Evolutionary conservation across 2,888 invertebrate species (phyloP).

Genomic region (Heliconius sara): DNA sequence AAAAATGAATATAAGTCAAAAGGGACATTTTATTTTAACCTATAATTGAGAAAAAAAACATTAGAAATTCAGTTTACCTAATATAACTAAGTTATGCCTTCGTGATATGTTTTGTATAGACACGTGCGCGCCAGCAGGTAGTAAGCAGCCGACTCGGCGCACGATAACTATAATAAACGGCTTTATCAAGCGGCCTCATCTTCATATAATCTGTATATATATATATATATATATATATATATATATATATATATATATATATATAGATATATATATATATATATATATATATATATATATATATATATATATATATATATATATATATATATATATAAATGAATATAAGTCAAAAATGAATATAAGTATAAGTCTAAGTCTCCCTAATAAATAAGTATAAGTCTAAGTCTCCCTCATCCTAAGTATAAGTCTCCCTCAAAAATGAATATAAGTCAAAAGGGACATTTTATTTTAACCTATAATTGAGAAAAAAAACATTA

Average conservation of each 20-base stretch:
- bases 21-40: background rate
- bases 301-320: too few species aligned
- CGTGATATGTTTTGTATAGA: conserved; percentile 23
- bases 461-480: background rate
- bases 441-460: background rate
- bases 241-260: too few species aligned
- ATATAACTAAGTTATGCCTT: background rate
- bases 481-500: background rate
- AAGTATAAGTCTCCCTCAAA: too few species aligned
- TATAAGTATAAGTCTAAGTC: too few species aligned
- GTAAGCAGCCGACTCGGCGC: conserved; percentile 3
- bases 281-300: too few species aligned
- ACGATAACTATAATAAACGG: conserved; percentile 3
- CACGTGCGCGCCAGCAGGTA: conserved; percentile 27
- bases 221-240: too few species aligned
- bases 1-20: background rate
- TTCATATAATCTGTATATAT: background rate
- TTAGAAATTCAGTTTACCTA: background rate
- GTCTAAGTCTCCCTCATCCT: too few species aligned
- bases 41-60: background rate
- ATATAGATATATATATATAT: too few species aligned
- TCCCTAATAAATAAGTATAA: too few species aligned
- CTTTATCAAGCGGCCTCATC: background rate
- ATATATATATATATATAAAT: too few species aligned
- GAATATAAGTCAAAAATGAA: too few species aligned